Conservation (phyloP, 2,797 vertebrate species). For the Pempheris klunzingeri region DNA sequence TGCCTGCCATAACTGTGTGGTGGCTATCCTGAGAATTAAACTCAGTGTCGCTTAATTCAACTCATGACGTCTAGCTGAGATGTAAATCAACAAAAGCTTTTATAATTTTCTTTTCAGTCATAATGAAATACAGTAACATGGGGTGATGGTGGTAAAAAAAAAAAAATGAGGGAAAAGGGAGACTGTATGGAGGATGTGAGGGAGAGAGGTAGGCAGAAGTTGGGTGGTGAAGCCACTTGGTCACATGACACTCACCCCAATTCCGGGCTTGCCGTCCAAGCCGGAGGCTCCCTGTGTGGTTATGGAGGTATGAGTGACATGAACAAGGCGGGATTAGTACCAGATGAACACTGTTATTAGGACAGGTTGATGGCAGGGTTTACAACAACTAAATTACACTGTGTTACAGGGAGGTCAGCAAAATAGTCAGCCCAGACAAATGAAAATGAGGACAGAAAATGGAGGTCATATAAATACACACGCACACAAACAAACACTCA, state of each 20-base stretch:
- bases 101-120: constrained; percentile 26
- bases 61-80: constrained; percentile 1
- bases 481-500: constrained; percentile 9
- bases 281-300: constrained; percentile 99
- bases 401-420: constrained; percentile 64
- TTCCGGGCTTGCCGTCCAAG: constrained; percentile 99
- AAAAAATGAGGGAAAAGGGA: not conserved
- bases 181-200: constrained; percentile 46
- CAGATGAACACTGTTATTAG: constrained; percentile 87
- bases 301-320: constrained; percentile 96
- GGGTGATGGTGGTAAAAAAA: constrained; percentile 29
- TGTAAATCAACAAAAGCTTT: constrained; percentile 1
- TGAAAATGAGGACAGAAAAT: constrained; percentile 68
- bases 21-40: constrained; percentile 21
- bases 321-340: constrained; percentile 97
- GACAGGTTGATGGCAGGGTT: constrained; percentile 82
- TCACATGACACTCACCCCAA: constrained; percentile 94
- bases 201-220: constrained; percentile 48
- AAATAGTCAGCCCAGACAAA: constrained; percentile 65
- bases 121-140: constrained; percentile 41
- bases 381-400: constrained; percentile 74
- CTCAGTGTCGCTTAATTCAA: constrained; percentile 18
- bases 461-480: constrained; percentile 41
- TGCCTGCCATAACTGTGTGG: constrained; percentile 37
- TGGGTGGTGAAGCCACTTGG: constrained; percentile 82